A percentile compares a stretch with the other conserved stretches of the same genome.
phyloP scores from a whole-genome alignment of 2,797 vertebrate genomes.

The Crenuchus spilurus region DNA sequence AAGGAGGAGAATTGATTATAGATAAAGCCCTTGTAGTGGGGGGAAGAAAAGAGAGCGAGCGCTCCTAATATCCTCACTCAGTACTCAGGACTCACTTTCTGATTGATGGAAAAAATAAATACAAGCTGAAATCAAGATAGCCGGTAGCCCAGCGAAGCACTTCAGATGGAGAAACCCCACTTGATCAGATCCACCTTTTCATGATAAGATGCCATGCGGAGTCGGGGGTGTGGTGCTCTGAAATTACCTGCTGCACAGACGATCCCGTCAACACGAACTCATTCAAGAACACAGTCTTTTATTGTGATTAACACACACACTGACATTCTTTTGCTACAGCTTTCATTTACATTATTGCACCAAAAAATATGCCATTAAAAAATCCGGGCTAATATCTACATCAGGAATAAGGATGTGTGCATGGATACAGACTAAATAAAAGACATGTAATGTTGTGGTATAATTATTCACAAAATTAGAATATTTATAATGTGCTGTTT shows the following conservation, averaged over 20 bases:
- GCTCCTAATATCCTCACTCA: constrained; percentile 49
- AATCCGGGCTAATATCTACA: too few relatives aligned
- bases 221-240: neutral
- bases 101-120: constrained; percentile 59
- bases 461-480: too few relatives aligned
- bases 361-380: too few relatives aligned
- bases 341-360: too few relatives aligned
- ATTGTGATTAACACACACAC: too few relatives aligned
- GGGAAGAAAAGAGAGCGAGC: constrained; percentile 7
- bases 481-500: too few relatives aligned
- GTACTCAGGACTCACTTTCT: constrained; percentile 61
- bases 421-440: too few relatives aligned
- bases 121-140: constrained; percentile 48
- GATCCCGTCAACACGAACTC: too few relatives aligned
- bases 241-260: constrained; percentile 22
- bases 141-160: constrained; percentile 28
- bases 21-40: constrained; percentile 75
- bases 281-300: too few relatives aligned
- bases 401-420: too few relatives aligned
- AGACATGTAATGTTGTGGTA: too few relatives aligned
- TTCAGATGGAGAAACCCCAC: constrained; percentile 24
- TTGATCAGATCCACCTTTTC: constrained; percentile 32
- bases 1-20: constrained; percentile 92
- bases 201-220: constrained; percentile 19
- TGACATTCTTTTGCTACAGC: too few relatives aligned